These are phyloP conservation scores for Mythimna lalbum DNA, from an alignment of 2,888 invertebrate species.

Conservation along the genomic window DNA sequence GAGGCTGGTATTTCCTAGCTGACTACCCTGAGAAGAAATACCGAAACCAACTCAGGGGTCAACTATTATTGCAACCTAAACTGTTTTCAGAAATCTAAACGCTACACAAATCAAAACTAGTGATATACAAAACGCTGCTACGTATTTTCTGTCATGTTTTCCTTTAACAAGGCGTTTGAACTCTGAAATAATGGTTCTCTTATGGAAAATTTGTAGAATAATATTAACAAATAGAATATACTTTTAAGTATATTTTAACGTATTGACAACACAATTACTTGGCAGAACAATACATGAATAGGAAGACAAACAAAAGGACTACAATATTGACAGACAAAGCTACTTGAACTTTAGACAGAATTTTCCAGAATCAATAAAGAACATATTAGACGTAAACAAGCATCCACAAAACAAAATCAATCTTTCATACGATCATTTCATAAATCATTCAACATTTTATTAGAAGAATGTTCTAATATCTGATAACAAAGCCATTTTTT, in stretches of 20 bases:
- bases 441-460: too few relatives aligned
- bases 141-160: neutral
- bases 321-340: neutral
- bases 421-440: too few relatives aligned
- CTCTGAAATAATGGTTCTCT: neutral
- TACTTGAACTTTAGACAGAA: neutral
- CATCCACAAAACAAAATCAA: too few relatives aligned
- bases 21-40: too few relatives aligned
- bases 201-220: too few relatives aligned
- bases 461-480: too few relatives aligned
- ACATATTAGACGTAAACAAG: too few relatives aligned
- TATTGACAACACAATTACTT: neutral
- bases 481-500: too few relatives aligned
- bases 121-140: neutral
- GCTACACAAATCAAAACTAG: neutral
- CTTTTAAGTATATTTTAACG: neutral
- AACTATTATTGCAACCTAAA: too few relatives aligned
- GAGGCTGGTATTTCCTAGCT: too few relatives aligned
- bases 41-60: too few relatives aligned
- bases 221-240: neutral
- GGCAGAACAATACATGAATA: constrained; percentile 10
- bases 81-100: neutral
- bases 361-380: neutral
- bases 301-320: constrained; percentile 1
- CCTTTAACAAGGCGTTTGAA: neutral